Conservation (phyloP, 53 echinoderm and acorn worm species). For the Echinarachnius parma region DNA sequence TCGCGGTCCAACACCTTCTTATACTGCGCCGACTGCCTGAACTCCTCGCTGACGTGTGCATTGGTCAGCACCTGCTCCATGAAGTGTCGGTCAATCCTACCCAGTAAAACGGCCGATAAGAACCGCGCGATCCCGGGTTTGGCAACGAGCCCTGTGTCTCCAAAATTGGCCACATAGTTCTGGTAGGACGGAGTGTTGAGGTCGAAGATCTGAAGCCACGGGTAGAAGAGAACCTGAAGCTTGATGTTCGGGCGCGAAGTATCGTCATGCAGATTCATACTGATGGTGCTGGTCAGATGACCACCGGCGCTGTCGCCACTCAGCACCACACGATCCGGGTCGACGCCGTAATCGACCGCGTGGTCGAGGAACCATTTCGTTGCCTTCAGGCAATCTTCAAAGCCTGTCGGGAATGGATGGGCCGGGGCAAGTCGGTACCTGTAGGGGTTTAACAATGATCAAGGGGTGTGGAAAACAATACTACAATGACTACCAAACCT, state of each 20-base stretch:
- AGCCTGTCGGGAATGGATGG: conserved; percentile 59
- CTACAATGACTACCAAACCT: too few species aligned
- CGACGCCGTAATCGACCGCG: conserved; percentile 51
- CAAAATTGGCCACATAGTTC: conserved; percentile 36
- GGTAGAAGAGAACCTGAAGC: conserved; percentile 71
- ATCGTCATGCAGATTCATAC: conserved; percentile 59
- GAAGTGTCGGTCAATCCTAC: conserved; percentile 25
- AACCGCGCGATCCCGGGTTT: conserved; percentile 35
- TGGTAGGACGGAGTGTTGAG: conserved; percentile 60
- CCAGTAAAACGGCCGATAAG: conserved; percentile 28
- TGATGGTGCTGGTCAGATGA: conserved; percentile 54
- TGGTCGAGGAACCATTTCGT: conserved; percentile 66
- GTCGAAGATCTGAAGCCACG: conserved; percentile 65
- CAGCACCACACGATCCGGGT: conserved; percentile 52
- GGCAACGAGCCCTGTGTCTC: conserved; percentile 33
- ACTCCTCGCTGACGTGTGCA: conserved; percentile 50
- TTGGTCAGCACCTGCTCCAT: conserved; percentile 31
- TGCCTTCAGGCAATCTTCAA: conserved; percentile 61
- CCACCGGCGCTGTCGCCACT: conserved; percentile 93
- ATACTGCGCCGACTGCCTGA: conserved; percentile 29
- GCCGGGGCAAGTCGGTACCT: conserved; percentile 80
- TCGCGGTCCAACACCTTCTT: conserved; percentile 50
- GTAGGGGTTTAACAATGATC: too few species aligned
- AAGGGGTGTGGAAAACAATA: too few species aligned
- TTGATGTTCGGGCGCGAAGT: conserved; percentile 49